A percentile compares a stretch with the other conserved stretches of the same genome.
Evolutionary conservation across 2,888 invertebrate genomes (phyloP).

Genomic region (Oxystoma pomonae): DNA sequence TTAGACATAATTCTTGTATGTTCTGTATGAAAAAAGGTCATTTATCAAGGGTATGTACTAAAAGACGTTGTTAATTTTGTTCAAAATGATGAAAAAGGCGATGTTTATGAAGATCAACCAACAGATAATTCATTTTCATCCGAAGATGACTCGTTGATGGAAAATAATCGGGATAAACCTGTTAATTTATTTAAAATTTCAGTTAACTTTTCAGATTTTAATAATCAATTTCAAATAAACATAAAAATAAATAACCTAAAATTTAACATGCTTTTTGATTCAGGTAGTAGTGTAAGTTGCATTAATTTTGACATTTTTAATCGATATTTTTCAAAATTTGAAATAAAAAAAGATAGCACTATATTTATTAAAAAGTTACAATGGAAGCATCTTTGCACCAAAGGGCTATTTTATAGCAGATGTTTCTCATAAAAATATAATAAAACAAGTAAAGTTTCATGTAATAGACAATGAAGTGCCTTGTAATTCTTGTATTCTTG

Average conservation of each 20-base stretch:
- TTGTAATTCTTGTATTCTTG: neutral
- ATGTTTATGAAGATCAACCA: neutral
- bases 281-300: neutral
- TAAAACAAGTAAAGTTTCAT: slow-evolving; percentile 4
- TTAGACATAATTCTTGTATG: neutral
- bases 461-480: slow-evolving; percentile 11
- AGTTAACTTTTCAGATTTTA: neutral
- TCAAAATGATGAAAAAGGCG: neutral
- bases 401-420: slow-evolving; percentile 8
- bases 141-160: neutral
- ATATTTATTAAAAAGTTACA: neutral
- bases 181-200: neutral
- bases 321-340: slow-evolving; percentile 3
- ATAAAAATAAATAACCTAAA: neutral
- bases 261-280: too few relatives aligned
- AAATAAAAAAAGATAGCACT: neutral
- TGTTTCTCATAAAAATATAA: slow-evolving; percentile 3
- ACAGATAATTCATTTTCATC: too few relatives aligned
- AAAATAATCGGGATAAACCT: neutral
- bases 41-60: neutral
- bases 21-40: neutral
- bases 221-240: neutral
- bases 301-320: neutral
- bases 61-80: neutral
- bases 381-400: slow-evolving; percentile 1